Evolutionary conservation across 2,888 invertebrate species (phyloP), one percentile per base, ranked within the genome.

Genomic region (Hirtodrosophila alboralis): DNA sequence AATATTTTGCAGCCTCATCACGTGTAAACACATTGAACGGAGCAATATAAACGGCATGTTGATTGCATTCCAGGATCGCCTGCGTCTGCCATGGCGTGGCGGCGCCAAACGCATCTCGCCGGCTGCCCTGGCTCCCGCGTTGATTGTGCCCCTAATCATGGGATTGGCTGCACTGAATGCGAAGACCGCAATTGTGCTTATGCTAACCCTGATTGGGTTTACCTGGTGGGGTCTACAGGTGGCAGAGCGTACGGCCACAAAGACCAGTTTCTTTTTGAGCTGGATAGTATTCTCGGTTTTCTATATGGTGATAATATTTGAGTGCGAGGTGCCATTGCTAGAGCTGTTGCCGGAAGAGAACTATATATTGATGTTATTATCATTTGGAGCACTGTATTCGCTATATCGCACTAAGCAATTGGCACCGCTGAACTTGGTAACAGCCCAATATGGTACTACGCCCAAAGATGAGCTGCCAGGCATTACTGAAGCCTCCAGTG

Each of bases 191-290:
- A 68, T 88, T 13, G 76, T 90, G 8, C 86, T 91, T 31, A 87
- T 87, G 75, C 58, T 89, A 1, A 68, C 88, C 3, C 62, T 84
- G 12, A 65, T 84, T 18, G 64, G 83, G 18, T 87, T 89, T 36
- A 75, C 88, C 28, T 60, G 71, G 0, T 89, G 89, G 69, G 81
- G 84, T 0, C 70, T 88, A 54, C 76, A 83, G 30, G 63, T 87
- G 41, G 78, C 89, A 0, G 83, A 84, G 33, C 78, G 80, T 0
- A 81, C 66, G 7, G 92, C 78, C 2, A 78, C 88, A 0, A 85
- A 93, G 58, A 94, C 95, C 1, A 93, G 93, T 83, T 96, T 96
- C 89, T 96, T 96, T 88, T 92, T 93, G 61, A 92, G 94, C 70
- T 96, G 96, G 96, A 92, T 94, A 1, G 86, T 95, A 33, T 93